Conservation (phyloP, 2,888 invertebrate genomes). For the Eumerus sabulonum region DNA sequence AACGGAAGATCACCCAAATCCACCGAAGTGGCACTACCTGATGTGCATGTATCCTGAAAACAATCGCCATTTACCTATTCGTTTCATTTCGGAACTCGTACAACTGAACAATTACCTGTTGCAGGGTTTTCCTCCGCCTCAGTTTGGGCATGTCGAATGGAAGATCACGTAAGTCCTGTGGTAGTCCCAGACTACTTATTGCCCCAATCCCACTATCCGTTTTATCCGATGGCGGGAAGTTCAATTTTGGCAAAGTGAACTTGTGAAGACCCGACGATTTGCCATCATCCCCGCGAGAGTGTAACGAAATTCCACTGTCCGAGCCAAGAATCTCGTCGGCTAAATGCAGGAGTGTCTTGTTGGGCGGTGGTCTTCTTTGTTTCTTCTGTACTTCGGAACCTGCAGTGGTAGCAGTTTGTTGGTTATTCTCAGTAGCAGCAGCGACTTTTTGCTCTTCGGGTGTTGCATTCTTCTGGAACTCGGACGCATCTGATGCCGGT, state of each 20-base stretch:
- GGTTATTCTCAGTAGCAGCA: constrained; percentile 56
- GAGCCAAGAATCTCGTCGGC: constrained; percentile 89
- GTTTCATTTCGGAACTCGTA: too few relatives aligned
- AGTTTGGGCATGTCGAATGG: constrained; percentile 95
- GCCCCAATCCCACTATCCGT: constrained; percentile 74
- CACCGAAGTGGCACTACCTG: constrained; percentile 86
- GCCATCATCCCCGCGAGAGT: constrained; percentile 87
- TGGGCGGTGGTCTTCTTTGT: constrained; percentile 83
- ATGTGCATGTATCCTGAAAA: constrained; percentile 81
- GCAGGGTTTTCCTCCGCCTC: constrained; percentile 84
- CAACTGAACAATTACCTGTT: constrained; percentile 79
- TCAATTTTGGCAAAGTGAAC: constrained; percentile 80
- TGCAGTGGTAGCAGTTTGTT: constrained; percentile 31
- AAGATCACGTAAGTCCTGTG: constrained; percentile 87
- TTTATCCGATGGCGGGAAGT: constrained; percentile 80
- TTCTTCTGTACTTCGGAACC: constrained; percentile 71
- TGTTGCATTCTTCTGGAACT: constrained; percentile 88
- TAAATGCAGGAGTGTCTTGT: constrained; percentile 82
- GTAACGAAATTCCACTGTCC: constrained; percentile 93
- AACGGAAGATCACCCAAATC: constrained; percentile 91
- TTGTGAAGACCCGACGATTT: constrained; percentile 83
- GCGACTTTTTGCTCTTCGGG: constrained; percentile 79
- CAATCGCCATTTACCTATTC: too few relatives aligned
- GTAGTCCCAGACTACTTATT: constrained; percentile 79
- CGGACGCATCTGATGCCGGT: constrained; percentile 89